Evolutionary conservation across 2,797 vertebrate species (phyloP).

Genomic region (Kryptopterus vitreolus): DNA sequence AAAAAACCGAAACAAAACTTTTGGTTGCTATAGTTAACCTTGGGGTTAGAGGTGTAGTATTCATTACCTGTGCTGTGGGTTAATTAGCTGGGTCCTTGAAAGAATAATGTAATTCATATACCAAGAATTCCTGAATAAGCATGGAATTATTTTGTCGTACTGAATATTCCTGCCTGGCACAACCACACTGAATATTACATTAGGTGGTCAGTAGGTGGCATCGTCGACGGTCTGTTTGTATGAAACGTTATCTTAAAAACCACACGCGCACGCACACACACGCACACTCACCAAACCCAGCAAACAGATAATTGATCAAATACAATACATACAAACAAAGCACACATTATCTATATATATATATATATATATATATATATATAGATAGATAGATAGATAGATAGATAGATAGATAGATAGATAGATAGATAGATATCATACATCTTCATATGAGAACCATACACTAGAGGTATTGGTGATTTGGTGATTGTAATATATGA

Average conservation of each 20-base stretch:
- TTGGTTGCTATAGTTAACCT: background rate
- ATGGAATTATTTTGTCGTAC: background rate
- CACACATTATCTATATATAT: background rate
- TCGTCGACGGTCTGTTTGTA: background rate
- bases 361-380: background rate
- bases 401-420: background rate
- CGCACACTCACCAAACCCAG: background rate
- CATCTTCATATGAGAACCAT: too few species aligned
- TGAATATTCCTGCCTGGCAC: background rate
- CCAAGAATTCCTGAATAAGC: background rate
- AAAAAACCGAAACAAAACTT: background rate
- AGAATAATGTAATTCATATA: background rate
- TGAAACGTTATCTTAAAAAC: background rate
- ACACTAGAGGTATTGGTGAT: too few species aligned
- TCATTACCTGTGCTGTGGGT: background rate
- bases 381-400: background rate
- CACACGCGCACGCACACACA: background rate
- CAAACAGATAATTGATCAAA: too few species aligned
- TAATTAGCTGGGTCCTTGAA: background rate
- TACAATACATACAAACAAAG: background rate
- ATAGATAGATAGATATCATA: too few species aligned
- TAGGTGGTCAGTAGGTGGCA: constrained; percentile 19
- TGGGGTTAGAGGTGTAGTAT: background rate
- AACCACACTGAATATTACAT: background rate
- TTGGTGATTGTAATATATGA: too few species aligned